Percentiles rank a stretch among this genome's conserved stretches.
These are phyloP conservation scores for Drosophila saltans DNA, from an alignment of 1,140 invertebrate genomes.

Conservation along the genomic window DNA sequence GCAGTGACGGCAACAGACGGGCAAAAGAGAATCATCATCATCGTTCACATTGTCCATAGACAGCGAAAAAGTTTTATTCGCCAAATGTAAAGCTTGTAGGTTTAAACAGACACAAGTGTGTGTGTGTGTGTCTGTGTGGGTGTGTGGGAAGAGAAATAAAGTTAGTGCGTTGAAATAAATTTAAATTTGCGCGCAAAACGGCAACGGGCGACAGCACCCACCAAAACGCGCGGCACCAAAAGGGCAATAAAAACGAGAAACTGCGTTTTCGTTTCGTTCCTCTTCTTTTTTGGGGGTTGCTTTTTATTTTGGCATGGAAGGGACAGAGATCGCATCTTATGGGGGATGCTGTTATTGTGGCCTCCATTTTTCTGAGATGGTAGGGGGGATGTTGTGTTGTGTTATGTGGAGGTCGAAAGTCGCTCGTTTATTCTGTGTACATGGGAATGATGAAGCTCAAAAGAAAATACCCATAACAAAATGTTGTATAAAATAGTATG, in stretches of 20 bases:
- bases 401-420: slow-evolving; percentile 43
- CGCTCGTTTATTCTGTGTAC: slow-evolving; percentile 24
- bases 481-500: slow-evolving; percentile 64
- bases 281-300: slow-evolving; percentile 59
- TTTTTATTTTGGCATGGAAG: slow-evolving; percentile 23
- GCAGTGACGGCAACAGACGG: slow-evolving; percentile 46
- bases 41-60: slow-evolving; percentile 49
- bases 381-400: slow-evolving; percentile 10
- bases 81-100: slow-evolving; percentile 4
- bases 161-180: slow-evolving; percentile 73
- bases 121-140: not conserved
- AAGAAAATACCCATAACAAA: slow-evolving; percentile 53
- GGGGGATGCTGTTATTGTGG: slow-evolving; percentile 19
- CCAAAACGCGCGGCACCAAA: slow-evolving; percentile 30
- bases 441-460: slow-evolving; percentile 42
- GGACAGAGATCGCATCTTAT: not conserved
- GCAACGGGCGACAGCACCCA: slow-evolving; percentile 24
- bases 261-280: slow-evolving; percentile 50
- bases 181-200: slow-evolving; percentile 74
- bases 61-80: slow-evolving; percentile 56
- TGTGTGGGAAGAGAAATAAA: slow-evolving; percentile 36
- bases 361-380: not conserved
- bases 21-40: slow-evolving; percentile 45
- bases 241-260: slow-evolving; percentile 49
- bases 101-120: not conserved